These are phyloP conservation scores for Xiphophorus hellerii DNA, from an alignment of 2,113 vertebrate species.

Conservation along the genomic window DNA sequence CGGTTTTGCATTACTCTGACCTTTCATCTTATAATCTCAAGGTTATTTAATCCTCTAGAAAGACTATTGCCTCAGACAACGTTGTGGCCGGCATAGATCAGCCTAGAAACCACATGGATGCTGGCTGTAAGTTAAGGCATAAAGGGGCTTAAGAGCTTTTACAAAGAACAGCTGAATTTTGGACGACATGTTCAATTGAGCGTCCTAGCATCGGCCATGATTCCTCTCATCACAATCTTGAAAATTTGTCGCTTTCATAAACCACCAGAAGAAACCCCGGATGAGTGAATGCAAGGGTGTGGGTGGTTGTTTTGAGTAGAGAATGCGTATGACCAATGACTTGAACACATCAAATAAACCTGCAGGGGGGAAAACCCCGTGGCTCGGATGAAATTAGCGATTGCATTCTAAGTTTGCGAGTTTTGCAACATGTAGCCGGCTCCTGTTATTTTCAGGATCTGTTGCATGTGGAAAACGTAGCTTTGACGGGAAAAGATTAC, in stretches of 20 bases:
- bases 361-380: neutral
- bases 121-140: constrained; percentile 12
- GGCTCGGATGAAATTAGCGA: neutral
- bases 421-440: neutral
- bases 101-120: constrained; percentile 20
- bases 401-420: neutral
- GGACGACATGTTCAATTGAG: neutral
- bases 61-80: constrained; percentile 47
- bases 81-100: constrained; percentile 38
- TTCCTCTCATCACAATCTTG: neutral
- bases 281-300: neutral
- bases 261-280: neutral
- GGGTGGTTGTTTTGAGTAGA: constrained; percentile 32
- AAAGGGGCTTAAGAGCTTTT: constrained; percentile 20
- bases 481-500: constrained; percentile 2
- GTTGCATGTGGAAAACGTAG: constrained; percentile 7
- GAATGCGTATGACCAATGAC: constrained; percentile 21
- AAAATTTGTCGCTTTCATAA: constrained; percentile 1
- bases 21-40: constrained; percentile 65
- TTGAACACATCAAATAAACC: neutral
- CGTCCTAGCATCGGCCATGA: neutral
- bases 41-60: constrained; percentile 64
- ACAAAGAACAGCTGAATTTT: neutral
- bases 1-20: constrained; percentile 64
- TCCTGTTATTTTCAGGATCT: neutral